These are phyloP conservation scores for Pygocentrus nattereri DNA, from an alignment of 2,797 vertebrate genomes.

Conservation along the genomic window DNA sequence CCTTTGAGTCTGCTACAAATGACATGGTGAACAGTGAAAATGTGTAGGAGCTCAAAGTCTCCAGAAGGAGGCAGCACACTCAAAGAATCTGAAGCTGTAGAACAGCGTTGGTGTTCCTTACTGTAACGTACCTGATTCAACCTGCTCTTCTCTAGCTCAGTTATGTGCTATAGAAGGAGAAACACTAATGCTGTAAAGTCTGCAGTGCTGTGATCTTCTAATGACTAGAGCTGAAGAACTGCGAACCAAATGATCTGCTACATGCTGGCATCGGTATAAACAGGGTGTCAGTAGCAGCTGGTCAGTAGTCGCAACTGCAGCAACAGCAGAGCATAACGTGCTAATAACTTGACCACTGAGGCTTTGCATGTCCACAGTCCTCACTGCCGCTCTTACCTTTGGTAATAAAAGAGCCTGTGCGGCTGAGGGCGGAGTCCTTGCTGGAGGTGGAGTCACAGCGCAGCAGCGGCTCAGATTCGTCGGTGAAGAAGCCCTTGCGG, in stretches of 20 bases:
- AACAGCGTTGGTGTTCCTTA: neutral
- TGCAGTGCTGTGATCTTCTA: neutral
- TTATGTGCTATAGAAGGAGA: neutral
- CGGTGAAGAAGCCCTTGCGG: conserved; percentile 92
- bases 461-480: conserved; percentile 94
- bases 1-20: too few relatives aligned
- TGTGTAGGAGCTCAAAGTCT: neutral
- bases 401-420: conserved; percentile 97
- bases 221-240: neutral
- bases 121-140: neutral
- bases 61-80: conserved; percentile 17
- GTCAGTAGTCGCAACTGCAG: neutral
- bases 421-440: conserved; percentile 93
- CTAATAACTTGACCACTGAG: too few relatives aligned
- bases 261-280: neutral
- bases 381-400: conserved; percentile 83
- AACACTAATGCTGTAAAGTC: neutral
- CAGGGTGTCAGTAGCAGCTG: neutral
- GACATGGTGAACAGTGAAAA: neutral
- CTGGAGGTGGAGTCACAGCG: conserved; percentile 97
- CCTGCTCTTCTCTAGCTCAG: neutral
- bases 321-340: neutral
- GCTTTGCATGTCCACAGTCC: neutral
- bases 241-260: neutral
- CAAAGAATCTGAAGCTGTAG: neutral